Percentiles rank a stretch among this genome's conserved stretches.
These are phyloP conservation scores for Petrolisthes cinctipes DNA, from an alignment of 2,888 invertebrate genomes.

Conservation along the genomic window DNA sequence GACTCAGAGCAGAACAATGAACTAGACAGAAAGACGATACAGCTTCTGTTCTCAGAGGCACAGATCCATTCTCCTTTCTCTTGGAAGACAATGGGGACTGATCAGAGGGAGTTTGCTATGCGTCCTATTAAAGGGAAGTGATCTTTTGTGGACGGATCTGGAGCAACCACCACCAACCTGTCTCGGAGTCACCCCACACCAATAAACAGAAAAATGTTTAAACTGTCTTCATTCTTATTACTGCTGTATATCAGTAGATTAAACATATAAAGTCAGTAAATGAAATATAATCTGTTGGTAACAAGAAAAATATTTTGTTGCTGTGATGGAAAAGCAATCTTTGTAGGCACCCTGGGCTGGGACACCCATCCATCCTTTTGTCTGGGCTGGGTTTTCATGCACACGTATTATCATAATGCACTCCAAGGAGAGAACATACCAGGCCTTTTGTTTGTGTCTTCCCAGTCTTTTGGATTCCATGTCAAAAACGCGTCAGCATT, in stretches of 20 bases:
- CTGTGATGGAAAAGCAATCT: constrained; percentile 50
- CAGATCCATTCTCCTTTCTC: constrained; percentile 50
- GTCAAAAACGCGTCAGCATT: constrained; percentile 38
- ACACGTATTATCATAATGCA: constrained; percentile 59
- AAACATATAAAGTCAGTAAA: neutral
- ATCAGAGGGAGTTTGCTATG: constrained; percentile 51
- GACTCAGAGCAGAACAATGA: constrained; percentile 48
- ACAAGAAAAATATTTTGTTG: neutral
- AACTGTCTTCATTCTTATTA: neutral
- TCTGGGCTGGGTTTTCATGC: constrained; percentile 45
- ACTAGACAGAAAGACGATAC: constrained; percentile 53
- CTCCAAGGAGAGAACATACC: constrained; percentile 41
- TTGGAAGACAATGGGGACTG: constrained; percentile 49
- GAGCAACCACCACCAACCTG: neutral
- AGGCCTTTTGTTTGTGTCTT: constrained; percentile 54
- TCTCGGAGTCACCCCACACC: neutral
- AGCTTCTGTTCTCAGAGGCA: constrained; percentile 38
- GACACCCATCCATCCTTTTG: constrained; percentile 35
- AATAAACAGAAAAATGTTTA: neutral
- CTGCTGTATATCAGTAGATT: neutral
- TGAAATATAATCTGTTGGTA: neutral
- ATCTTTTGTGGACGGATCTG: constrained; percentile 46
- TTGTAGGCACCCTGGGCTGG: constrained; percentile 11
- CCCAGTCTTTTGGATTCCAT: constrained; percentile 41
- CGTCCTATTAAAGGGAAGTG: constrained; percentile 52